These are phyloP conservation scores for Epizoanthus stellaris DNA, from an alignment of 92 coral and sea anemone species.

Conservation along the genomic window DNA sequence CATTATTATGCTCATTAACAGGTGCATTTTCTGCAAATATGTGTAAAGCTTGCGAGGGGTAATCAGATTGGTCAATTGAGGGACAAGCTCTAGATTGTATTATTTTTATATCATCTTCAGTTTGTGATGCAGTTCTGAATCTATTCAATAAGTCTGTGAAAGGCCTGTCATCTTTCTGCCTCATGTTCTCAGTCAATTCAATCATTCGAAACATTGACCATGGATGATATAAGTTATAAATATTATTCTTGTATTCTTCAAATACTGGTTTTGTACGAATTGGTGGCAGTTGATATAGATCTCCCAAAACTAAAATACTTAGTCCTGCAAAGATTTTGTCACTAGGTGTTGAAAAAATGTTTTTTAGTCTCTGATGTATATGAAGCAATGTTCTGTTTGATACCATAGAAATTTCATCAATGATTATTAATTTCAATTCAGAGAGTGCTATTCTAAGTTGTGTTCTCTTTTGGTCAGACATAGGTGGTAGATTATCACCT, in stretches of 20 bases:
- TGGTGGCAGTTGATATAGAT: slow-evolving; percentile 66
- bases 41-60: slow-evolving; percentile 64
- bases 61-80: slow-evolving; percentile 48
- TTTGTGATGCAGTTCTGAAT: slow-evolving; percentile 64
- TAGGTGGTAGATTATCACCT: slow-evolving; percentile 58
- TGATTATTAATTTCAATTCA: slow-evolving; percentile 62
- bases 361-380: slow-evolving; percentile 67
- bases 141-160: slow-evolving; percentile 63
- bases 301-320: slow-evolving; percentile 63
- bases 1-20: slow-evolving; percentile 8
- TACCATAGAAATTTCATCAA: slow-evolving; percentile 69
- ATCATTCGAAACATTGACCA: slow-evolving; percentile 61
- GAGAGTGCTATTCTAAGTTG: slow-evolving; percentile 52
- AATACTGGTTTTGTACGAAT: slow-evolving; percentile 57
- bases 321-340: slow-evolving; percentile 66
- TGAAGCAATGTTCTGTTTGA: slow-evolving; percentile 65
- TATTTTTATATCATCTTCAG: slow-evolving; percentile 52
- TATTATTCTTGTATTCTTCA: slow-evolving; percentile 57
- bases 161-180: slow-evolving; percentile 67
- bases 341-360: slow-evolving; percentile 60
- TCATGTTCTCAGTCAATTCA: slow-evolving; percentile 57
- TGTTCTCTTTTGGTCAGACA: slow-evolving; percentile 72
- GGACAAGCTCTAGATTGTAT: slow-evolving; percentile 47
- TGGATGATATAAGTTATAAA: slow-evolving; percentile 55
- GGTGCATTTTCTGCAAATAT: slow-evolving; percentile 75